phyloP scores from a whole-genome alignment of 2,797 vertebrate genomes.

The Pristis pectinata region DNA sequence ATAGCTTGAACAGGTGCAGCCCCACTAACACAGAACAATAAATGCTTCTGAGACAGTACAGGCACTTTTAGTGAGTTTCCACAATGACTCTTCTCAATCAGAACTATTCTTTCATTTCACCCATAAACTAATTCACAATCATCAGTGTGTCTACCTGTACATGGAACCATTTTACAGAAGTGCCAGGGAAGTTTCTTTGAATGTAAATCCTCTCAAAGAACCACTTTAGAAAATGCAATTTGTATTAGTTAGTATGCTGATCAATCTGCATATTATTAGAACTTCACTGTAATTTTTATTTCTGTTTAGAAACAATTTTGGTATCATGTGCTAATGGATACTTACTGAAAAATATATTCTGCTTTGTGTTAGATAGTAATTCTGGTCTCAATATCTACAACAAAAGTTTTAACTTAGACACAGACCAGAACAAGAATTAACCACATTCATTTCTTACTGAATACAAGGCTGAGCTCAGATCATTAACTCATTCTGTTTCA shows the following conservation, averaged over 20 bases:
- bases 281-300: background rate
- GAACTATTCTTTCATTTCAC: background rate
- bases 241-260: background rate
- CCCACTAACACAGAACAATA: background rate
- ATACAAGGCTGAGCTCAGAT: slow-evolving; percentile 18
- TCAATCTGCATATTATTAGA: background rate
- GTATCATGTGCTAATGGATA: background rate
- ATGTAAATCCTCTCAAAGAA: background rate
- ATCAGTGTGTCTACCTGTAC: background rate
- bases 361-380: background rate
- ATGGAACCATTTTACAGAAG: background rate
- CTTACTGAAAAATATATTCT: background rate
- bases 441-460: background rate
- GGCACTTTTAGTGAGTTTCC: background rate
- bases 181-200: background rate
- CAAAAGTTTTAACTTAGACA: background rate
- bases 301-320: slow-evolving; percentile 2
- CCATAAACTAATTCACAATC: slow-evolving; percentile 26
- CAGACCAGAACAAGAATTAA: slow-evolving; percentile 7
- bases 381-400: background rate
- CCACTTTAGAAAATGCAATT: background rate
- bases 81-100: background rate
- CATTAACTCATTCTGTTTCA: slow-evolving; percentile 6
- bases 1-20: background rate
- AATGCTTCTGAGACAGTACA: background rate